A percentile compares a stretch with the other conserved stretches of the same genome.
Evolutionary conservation across 2,888 invertebrate genomes (phyloP).

Genomic region (Synanthedon myopaeformis): DNA sequence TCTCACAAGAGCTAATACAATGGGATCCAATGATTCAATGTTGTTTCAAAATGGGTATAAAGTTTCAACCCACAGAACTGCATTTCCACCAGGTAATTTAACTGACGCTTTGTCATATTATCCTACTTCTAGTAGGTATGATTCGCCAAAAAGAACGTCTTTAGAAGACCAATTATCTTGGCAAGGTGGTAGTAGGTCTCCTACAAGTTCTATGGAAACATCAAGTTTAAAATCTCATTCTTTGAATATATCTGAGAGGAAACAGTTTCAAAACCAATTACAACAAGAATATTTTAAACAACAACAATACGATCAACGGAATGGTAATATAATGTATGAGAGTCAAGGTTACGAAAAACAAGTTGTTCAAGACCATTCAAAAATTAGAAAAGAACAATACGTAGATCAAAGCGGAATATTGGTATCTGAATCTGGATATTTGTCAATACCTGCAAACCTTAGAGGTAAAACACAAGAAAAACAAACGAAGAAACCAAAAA

Average conservation of each 20-base stretch:
- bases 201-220: slow-evolving; percentile 74
- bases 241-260: slow-evolving; percentile 65
- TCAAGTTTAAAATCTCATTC: slow-evolving; percentile 70
- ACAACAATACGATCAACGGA: slow-evolving; percentile 66
- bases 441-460: slow-evolving; percentile 78
- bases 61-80: slow-evolving; percentile 73
- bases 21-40: slow-evolving; percentile 61
- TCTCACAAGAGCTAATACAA: slow-evolving; percentile 72
- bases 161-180: slow-evolving; percentile 73
- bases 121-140: slow-evolving; percentile 77
- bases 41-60: slow-evolving; percentile 76
- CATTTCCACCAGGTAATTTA: slow-evolving; percentile 78
- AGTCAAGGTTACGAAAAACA: slow-evolving; percentile 44
- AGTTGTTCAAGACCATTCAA: slow-evolving; percentile 31
- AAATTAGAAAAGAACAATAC: slow-evolving; percentile 53
- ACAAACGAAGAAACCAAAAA: slow-evolving; percentile 74
- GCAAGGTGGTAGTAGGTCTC: slow-evolving; percentile 70
- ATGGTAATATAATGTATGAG: slow-evolving; percentile 51
- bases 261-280: slow-evolving; percentile 65
- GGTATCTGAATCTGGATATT: slow-evolving; percentile 82
- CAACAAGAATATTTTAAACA: slow-evolving; percentile 68
- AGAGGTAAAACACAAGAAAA: slow-evolving; percentile 69
- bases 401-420: slow-evolving; percentile 67
- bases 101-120: slow-evolving; percentile 87
- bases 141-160: slow-evolving; percentile 65